Conservation (phyloP, 2,113 vertebrate species). For the Uropsilus gracilis region DNA sequence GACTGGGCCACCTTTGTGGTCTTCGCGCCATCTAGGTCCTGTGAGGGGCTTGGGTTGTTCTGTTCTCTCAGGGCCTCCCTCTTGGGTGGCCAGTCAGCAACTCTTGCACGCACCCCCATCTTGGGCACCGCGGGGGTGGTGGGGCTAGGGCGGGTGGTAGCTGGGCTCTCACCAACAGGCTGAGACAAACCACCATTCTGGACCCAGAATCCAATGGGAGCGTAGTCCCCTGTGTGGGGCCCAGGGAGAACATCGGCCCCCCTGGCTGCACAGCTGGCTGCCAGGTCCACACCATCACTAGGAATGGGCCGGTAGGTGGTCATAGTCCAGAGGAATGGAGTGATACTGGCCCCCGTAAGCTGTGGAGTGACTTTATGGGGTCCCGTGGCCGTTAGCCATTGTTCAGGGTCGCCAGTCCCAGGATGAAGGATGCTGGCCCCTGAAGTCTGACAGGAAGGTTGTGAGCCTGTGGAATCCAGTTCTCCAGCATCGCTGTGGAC, state of each 20-base stretch:
- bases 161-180: constrained; percentile 33
- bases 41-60: constrained; percentile 59
- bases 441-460: constrained; percentile 21
- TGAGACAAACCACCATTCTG: constrained; percentile 81
- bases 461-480: constrained; percentile 64
- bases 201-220: constrained; percentile 78
- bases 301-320: constrained; percentile 91
- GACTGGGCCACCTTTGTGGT: constrained; percentile 76
- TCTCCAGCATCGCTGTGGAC: constrained; percentile 67
- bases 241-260: constrained; percentile 50
- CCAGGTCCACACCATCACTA: constrained; percentile 86
- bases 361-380: constrained; percentile 83
- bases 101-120: constrained; percentile 95
- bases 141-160: constrained; percentile 77
- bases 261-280: constrained; percentile 75
- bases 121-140: constrained; percentile 89
- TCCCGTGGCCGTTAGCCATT: constrained; percentile 71
- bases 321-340: constrained; percentile 88
- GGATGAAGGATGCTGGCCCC: constrained; percentile 74
- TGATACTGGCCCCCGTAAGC: constrained; percentile 66
- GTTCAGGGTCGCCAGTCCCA: constrained; percentile 71
- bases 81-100: constrained; percentile 95
- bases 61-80: constrained; percentile 89
- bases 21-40: constrained; percentile 64
- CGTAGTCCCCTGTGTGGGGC: constrained; percentile 72